These are phyloP conservation scores for Noctua comes DNA, from an alignment of 2,888 invertebrate species.

Conservation along the genomic window DNA sequence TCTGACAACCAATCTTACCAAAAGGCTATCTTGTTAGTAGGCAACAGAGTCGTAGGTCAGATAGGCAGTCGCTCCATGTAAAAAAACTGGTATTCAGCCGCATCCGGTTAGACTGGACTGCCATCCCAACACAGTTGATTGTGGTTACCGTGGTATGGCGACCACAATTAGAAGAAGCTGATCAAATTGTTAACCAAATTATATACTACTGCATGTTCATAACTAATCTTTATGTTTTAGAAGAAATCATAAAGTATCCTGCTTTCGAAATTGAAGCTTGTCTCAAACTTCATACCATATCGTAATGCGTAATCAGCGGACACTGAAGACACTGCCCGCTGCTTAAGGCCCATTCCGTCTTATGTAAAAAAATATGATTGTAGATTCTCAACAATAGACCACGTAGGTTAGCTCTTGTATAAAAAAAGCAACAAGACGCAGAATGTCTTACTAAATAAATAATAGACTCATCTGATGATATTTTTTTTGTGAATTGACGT, in stretches of 20 bases:
- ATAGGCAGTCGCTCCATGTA: neutral
- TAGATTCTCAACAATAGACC: conserved; percentile 20
- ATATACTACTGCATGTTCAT: neutral
- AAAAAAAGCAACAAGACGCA: conserved; percentile 18
- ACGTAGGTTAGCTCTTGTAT: conserved; percentile 17
- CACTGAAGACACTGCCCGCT: neutral
- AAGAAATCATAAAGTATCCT: neutral
- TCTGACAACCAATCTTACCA: neutral
- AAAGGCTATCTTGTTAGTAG: neutral
- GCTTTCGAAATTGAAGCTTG: neutral
- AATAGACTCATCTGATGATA: conserved; percentile 31
- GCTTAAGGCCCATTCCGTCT: neutral
- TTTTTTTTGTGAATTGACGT: conserved; percentile 39
- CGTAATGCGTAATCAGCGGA: neutral
- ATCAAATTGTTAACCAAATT: neutral
- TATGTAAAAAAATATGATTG: conserved; percentile 5
- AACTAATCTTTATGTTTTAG: neutral
- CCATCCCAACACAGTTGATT: neutral
- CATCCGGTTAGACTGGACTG: neutral
- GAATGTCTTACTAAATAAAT: conserved; percentile 36
- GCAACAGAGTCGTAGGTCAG: neutral
- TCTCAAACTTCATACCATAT: neutral
- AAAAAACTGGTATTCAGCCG: neutral
- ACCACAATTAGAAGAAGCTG: neutral
- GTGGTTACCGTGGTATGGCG: neutral